Evolutionary conservation across 1,140 invertebrate species (phyloP).

Genomic region (Neotoxoptera formosana): DNA sequence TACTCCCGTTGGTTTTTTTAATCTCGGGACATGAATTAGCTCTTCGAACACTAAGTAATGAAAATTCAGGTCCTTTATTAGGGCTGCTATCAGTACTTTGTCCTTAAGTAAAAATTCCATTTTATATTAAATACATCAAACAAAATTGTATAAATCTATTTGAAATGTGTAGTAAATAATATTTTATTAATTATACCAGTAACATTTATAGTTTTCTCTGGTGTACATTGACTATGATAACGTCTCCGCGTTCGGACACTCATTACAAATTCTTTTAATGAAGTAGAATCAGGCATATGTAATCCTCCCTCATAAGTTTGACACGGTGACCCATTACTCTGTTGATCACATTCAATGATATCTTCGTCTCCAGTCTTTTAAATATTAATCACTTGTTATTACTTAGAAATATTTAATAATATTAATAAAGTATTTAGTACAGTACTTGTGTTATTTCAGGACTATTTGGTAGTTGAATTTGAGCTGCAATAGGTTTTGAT

Average conservation of each 20-base stretch:
- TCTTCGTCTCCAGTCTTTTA: slow-evolving; percentile 52
- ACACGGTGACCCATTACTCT: slow-evolving; percentile 65
- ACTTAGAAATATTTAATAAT: not conserved
- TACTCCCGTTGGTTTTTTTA: slow-evolving; percentile 63
- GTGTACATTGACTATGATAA: slow-evolving; percentile 70
- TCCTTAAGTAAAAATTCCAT: slow-evolving; percentile 33
- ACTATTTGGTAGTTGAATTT: slow-evolving; percentile 19
- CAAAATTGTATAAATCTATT: not conserved
- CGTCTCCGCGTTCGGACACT: slow-evolving; percentile 70
- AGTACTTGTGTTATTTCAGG: slow-evolving; percentile 40
- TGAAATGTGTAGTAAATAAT: not conserved
- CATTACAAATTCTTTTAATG: slow-evolving; percentile 71
- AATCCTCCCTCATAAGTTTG: slow-evolving; percentile 66
- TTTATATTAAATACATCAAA: not conserved
- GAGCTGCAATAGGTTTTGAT: slow-evolving; percentile 37
- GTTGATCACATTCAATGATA: slow-evolving; percentile 64
- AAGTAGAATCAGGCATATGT: slow-evolving; percentile 70
- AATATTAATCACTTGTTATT: not conserved
- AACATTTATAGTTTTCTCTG: slow-evolving; percentile 59
- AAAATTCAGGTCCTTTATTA: slow-evolving; percentile 60
- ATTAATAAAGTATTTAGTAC: not conserved
- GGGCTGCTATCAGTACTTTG: slow-evolving; percentile 65
- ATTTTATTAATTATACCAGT: slow-evolving; percentile 31
- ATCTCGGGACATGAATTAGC: slow-evolving; percentile 73
- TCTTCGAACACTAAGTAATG: slow-evolving; percentile 64